Evolutionary conservation across 2,113 vertebrate species (phyloP).

Genomic region (Channa argus): DNA sequence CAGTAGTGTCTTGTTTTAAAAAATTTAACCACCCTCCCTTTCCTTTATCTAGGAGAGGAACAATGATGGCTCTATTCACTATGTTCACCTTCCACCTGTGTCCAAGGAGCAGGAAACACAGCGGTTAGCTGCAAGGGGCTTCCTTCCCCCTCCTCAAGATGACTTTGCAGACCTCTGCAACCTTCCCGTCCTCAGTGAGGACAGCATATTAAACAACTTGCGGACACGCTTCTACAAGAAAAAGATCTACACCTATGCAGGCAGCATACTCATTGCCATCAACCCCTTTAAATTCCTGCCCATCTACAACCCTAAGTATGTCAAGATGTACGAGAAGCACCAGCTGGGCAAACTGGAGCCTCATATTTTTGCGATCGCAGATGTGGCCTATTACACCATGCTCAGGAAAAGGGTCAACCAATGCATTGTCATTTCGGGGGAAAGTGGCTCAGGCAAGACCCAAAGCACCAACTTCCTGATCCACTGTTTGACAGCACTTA

Average conservation of each 20-base stretch:
- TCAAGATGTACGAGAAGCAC: constrained; percentile 99
- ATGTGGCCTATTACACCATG: constrained; percentile 97
- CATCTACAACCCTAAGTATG: constrained; percentile 99
- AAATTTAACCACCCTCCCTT: neutral
- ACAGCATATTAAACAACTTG: constrained; percentile 90
- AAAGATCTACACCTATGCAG: constrained; percentile 97
- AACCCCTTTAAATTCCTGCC: constrained; percentile 98
- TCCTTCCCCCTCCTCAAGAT: constrained; percentile 90
- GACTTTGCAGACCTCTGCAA: constrained; percentile 96
- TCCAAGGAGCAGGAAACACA: constrained; percentile 85
- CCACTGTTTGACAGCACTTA: constrained; percentile 96
- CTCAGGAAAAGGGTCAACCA: constrained; percentile 93
- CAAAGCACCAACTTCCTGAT: constrained; percentile 99
- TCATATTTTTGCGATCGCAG: constrained; percentile 97
- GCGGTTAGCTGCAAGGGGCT: constrained; percentile 89
- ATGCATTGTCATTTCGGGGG: constrained; percentile 98
- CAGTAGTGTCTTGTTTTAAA: neutral
- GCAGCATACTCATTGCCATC: constrained; percentile 96
- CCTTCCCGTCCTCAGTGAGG: constrained; percentile 91
- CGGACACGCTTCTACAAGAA: constrained; percentile 92
- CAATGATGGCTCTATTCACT: constrained; percentile 89
- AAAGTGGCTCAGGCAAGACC: constrained; percentile 97
- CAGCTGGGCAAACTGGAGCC: constrained; percentile 97
- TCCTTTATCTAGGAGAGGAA: constrained; percentile 83
- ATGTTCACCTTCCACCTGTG: constrained; percentile 86